Conservation (phyloP, 2,797 vertebrate genomes). For the Kryptopterus vitreolus region DNA sequence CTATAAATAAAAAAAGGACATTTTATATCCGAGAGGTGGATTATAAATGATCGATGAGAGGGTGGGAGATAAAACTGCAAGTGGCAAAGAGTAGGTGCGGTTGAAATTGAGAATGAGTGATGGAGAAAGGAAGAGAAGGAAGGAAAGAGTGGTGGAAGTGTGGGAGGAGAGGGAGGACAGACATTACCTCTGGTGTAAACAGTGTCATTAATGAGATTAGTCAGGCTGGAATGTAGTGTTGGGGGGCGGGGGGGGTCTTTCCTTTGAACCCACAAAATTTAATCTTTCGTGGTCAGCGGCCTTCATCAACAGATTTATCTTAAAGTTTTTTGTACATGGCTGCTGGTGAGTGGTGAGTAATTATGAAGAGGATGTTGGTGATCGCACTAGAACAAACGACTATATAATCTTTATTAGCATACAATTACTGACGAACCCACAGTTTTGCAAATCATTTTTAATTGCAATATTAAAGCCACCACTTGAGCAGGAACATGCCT, state of each 20-base stretch:
- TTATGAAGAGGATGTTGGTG: background rate
- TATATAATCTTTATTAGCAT: background rate
- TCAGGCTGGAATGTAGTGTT: constrained; percentile 30
- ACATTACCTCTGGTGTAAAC: constrained; percentile 46
- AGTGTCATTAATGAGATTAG: constrained; percentile 52
- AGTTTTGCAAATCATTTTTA: background rate
- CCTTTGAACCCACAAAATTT: background rate
- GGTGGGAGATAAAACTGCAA: background rate
- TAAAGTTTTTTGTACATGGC: background rate
- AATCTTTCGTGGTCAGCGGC: background rate
- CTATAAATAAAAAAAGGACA: background rate
- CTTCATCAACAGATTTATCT: background rate
- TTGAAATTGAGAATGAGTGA: constrained; percentile 5
- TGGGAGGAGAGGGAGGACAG: constrained; percentile 41
- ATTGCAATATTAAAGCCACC: background rate
- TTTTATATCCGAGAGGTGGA: background rate
- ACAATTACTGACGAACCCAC: background rate
- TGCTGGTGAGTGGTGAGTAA: background rate
- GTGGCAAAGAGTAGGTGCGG: background rate
- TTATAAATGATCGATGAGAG: constrained; percentile 2
- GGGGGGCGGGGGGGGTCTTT: background rate
- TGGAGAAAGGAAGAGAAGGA: constrained; percentile 30
- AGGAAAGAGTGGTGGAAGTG: constrained; percentile 31
- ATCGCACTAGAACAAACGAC: background rate
- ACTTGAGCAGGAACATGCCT: background rate